A percentile compares a stretch with the other conserved stretches of the same genome.
phyloP scores from a whole-genome alignment of 1,140 invertebrate genomes.

The Diprion similis region DNA sequence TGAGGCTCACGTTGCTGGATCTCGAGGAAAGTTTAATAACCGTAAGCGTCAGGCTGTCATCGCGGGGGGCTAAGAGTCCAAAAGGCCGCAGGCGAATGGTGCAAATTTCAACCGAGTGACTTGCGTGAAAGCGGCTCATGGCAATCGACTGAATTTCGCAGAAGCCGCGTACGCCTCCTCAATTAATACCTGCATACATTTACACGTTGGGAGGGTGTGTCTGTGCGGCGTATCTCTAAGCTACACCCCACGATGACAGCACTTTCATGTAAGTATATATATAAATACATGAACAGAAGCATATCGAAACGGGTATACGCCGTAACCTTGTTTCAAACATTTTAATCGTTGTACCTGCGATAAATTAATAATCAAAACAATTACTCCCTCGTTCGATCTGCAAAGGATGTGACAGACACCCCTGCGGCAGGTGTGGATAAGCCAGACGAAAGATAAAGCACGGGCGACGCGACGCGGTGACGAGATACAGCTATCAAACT shows the following conservation, averaged over 20 bases:
- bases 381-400: no score
- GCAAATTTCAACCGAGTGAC: not conserved
- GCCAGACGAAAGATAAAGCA: not conserved
- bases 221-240: no score
- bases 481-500: slow-evolving; percentile 4
- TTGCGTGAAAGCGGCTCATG: not conserved
- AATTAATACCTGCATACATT: not conserved
- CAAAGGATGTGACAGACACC: no score
- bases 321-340: no score
- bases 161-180: no score
- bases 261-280: no score
- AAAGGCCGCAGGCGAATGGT: not conserved
- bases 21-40: slow-evolving; percentile 1
- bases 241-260: no score
- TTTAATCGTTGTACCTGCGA: no score
- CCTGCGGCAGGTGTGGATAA: no score
- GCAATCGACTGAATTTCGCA: not conserved
- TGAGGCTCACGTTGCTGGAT: not conserved
- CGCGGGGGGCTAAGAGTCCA: not conserved
- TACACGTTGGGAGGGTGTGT: no score
- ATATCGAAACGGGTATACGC: not conserved
- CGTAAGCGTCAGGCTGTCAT: not conserved
- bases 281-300: not conserved
- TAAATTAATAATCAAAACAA: no score
- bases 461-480: not conserved